Percentiles rank a stretch among this genome's conserved stretches.
Conservation (phyloP, 2,797 vertebrate genomes). For the Bradypodion ventrale region DNA sequence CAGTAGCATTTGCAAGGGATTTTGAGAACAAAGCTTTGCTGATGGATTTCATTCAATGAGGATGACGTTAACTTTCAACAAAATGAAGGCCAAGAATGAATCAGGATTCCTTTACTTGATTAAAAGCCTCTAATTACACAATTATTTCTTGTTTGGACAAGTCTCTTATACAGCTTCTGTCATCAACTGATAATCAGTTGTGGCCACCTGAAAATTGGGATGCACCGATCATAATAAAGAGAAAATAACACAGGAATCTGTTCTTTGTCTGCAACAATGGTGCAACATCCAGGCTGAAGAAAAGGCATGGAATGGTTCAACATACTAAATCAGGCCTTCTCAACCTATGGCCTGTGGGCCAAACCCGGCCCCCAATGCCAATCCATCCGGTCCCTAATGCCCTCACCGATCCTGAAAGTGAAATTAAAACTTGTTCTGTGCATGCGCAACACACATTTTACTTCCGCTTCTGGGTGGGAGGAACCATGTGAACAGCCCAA, state of each 20-base stretch:
- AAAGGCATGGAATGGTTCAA: not conserved
- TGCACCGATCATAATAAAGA: conserved; percentile 50
- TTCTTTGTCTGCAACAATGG: conserved; percentile 58
- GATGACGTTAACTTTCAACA: conserved; percentile 71
- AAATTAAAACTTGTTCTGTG: too few species aligned
- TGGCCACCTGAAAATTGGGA: conserved; percentile 66
- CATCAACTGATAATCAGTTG: conserved; percentile 75
- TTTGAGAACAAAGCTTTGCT: conserved; percentile 60
- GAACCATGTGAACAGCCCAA: too few species aligned
- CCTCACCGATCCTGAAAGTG: too few species aligned
- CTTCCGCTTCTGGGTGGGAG: too few species aligned
- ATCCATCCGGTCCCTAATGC: too few species aligned
- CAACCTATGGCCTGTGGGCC: too few species aligned
- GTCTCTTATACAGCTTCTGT: conserved; percentile 63
- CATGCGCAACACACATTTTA: too few species aligned
- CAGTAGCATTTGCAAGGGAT: conserved; percentile 51
- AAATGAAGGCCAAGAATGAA: conserved; percentile 53
- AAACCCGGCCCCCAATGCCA: too few species aligned
- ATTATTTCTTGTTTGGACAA: conserved; percentile 74
- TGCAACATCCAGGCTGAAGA: conserved; percentile 10
- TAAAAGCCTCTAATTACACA: conserved; percentile 70
- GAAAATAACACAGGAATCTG: conserved; percentile 18
- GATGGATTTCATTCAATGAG: conserved; percentile 61
- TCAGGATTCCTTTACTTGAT: conserved; percentile 68
- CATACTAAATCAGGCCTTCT: not conserved